phyloP scores from a whole-genome alignment of 2,797 vertebrate species.

The Notolabrus celidotus region DNA sequence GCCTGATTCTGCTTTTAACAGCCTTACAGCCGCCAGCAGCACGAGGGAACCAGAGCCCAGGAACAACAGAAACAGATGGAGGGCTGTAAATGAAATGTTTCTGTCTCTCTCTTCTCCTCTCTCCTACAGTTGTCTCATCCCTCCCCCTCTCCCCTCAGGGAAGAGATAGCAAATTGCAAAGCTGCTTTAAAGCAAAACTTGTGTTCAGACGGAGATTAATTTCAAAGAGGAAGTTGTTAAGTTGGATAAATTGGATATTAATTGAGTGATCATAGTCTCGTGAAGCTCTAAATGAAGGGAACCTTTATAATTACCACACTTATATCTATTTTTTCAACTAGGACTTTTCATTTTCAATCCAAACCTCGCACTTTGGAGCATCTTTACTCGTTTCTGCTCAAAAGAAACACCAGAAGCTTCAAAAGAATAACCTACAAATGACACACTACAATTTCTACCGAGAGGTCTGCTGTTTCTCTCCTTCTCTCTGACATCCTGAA shows the following conservation, averaged over 20 bases:
- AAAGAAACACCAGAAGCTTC: constrained; percentile 5
- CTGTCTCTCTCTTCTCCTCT: constrained; percentile 8
- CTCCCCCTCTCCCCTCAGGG: not conserved
- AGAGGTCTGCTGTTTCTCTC: constrained; percentile 14
- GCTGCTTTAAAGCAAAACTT: not conserved
- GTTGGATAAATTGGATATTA: not conserved
- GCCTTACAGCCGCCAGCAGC: constrained; percentile 10
- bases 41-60: not conserved
- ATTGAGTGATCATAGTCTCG: not conserved
- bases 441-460: constrained; percentile 14
- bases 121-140: not conserved
- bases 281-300: not conserved
- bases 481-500: constrained; percentile 22
- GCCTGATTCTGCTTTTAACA: too few relatives aligned
- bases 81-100: constrained; percentile 31
- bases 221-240: not conserved
- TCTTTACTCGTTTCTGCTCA: constrained; percentile 1
- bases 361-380: not conserved
- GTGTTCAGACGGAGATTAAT: not conserved
- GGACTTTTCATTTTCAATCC: not conserved
- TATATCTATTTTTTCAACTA: not conserved
- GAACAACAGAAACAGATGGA: constrained; percentile 35
- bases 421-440: constrained; percentile 23
- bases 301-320: not conserved
- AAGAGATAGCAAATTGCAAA: constrained; percentile 3